Conservation (phyloP, 2,113 vertebrate species). For the Stegostoma tigrinum region DNA sequence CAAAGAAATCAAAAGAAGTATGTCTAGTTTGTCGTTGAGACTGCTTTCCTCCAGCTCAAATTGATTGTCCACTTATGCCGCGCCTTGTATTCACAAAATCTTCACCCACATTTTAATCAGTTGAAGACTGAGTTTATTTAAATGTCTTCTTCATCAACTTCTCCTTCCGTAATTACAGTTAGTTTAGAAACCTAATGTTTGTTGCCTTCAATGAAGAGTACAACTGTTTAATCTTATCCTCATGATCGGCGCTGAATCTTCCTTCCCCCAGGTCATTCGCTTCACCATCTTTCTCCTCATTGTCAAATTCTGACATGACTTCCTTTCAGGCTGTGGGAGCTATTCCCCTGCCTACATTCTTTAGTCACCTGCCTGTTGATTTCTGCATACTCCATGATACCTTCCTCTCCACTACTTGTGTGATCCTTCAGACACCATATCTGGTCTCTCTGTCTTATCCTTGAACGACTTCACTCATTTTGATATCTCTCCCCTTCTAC, state of each 20-base stretch:
- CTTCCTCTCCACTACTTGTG: not conserved
- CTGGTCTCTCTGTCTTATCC: not conserved
- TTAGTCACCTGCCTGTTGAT: not conserved
- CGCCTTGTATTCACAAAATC: not conserved
- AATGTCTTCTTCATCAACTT: not conserved
- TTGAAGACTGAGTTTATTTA: not conserved
- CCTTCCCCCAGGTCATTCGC: not conserved
- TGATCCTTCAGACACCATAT: not conserved
- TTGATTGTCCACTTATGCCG: not conserved
- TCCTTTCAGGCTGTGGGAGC: not conserved
- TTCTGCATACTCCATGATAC: not conserved
- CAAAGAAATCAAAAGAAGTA: not conserved
- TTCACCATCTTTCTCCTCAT: not conserved
- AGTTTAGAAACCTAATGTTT: not conserved
- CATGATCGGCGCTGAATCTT: not conserved
- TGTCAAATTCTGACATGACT: slow-evolving; percentile 1
- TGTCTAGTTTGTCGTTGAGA: not conserved
- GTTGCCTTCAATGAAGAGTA: not conserved
- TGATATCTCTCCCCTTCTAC: not conserved
- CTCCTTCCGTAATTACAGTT: not conserved
- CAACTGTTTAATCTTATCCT: not conserved
- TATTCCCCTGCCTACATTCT: not conserved
- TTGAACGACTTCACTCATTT: not conserved
- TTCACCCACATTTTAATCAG: not conserved
- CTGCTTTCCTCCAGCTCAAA: not conserved